Evolutionary conservation across 2,113 vertebrate species (phyloP).

Genomic region (Lagopus leucura): DNA sequence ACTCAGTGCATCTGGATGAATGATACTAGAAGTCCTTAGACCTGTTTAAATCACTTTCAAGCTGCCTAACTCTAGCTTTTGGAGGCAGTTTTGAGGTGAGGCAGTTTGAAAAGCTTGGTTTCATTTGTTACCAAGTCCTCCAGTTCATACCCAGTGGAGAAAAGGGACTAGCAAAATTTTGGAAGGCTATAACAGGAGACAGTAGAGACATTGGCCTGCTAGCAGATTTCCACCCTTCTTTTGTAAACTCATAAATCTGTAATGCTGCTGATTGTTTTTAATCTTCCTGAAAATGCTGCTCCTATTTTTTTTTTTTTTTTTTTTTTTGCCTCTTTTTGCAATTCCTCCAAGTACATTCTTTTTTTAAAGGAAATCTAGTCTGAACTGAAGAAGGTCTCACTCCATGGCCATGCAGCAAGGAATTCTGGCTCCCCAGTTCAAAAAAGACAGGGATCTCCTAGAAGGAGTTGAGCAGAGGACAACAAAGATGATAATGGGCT

Average conservation of each 20-base stretch:
- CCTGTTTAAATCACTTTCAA: not conserved
- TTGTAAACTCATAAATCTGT: constrained; percentile 2
- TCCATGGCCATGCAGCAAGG: not conserved
- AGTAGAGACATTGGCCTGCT: not conserved
- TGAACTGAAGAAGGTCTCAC: not conserved
- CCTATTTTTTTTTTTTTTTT: not conserved
- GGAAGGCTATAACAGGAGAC: not conserved
- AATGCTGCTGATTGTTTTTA: not conserved
- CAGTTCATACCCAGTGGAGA: not conserved
- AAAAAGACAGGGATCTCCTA: no score
- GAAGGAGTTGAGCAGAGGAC: no score
- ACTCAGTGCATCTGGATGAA: not conserved
- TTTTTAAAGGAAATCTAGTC: not conserved
- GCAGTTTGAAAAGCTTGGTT: constrained; percentile 10
- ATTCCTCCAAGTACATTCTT: not conserved
- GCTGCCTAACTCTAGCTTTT: not conserved
- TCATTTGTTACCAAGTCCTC: constrained; percentile 40
- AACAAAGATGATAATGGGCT: no score
- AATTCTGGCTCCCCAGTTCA: no score
- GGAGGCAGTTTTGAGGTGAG: constrained; percentile 24
- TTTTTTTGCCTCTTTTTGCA: not conserved
- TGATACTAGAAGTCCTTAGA: not conserved
- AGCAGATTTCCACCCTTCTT: constrained; percentile 33
- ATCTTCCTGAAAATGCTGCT: not conserved
- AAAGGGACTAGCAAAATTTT: not conserved